Base-by-base conservation (phyloP, 2,113 vertebrate genomes). In the Strix aluco region DNA sequence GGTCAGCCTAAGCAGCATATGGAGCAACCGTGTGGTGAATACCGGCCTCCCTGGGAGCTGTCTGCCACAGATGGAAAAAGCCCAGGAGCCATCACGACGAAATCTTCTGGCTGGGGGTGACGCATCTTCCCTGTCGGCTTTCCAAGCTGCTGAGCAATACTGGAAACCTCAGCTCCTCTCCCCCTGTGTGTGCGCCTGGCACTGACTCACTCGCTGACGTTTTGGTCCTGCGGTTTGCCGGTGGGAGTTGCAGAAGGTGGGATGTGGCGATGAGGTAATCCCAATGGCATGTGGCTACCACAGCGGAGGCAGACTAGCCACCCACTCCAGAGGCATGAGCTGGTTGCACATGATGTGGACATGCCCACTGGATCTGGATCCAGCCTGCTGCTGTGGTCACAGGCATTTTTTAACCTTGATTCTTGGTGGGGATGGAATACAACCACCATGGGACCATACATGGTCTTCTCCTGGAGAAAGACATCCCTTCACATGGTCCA, bases 1-100 rank as follows among this genome's bases (percentile, higher is more conserved):
- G 94, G 94, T 78, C 91, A 94, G 79, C 59, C 70, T 51, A 29
- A 79, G 89, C 90, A 96, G 85, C 97, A 97, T 78, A 96, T 89
- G 92, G 95, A 93, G 88, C 80, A 63, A 81, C 32, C 2, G 20
- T 3, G 1, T 47, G 62, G 74, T 0, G 21, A 92, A 46, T 8
- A 40, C 70, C 5, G 5, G 78, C 59, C 82, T 92, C 92, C 78
- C 62, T 9, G 6, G 86, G 92, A 88, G 89, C 84, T 71, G 94
- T 79, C 95, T 96, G 87, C 77, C 1, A 0, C 95, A 97, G 95
- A 96, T 95, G 94, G 95, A 94, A 91, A 80, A 80, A 89, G 81
- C 86, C 88, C 92, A 94, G 93, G 75, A 97, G 86, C 92, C 78
- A 86, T 89, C 92, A 95, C 2, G 4, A 86, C n/a, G 4, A 36